phyloP scores from a whole-genome alignment of 2,113 vertebrate species.

The Taurulus bubalis region DNA sequence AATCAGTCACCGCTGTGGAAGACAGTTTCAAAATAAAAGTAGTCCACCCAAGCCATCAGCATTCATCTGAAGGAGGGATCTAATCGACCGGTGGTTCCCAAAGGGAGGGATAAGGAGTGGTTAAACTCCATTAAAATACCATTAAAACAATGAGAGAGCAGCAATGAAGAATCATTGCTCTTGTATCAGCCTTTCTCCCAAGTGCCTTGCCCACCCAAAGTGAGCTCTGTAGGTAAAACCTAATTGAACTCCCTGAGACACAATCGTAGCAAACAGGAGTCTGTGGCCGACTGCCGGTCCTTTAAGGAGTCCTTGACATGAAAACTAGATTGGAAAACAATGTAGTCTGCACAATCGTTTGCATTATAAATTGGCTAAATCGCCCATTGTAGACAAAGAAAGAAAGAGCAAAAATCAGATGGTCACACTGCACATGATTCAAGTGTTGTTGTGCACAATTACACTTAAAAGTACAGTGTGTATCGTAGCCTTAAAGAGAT shows the following conservation, averaged over 20 bases:
- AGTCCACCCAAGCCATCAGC: not conserved
- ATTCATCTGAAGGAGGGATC: slow-evolving; percentile 25
- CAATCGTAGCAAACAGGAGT: not conserved
- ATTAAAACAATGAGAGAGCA: slow-evolving; percentile 51
- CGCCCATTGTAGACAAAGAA: slow-evolving; percentile 16
- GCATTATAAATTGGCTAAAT: slow-evolving; percentile 10
- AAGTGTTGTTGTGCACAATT: slow-evolving; percentile 39
- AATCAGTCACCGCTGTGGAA: not conserved
- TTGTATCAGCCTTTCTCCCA: slow-evolving; percentile 25
- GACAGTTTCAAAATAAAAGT: slow-evolving; percentile 14
- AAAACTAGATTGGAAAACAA: not conserved
- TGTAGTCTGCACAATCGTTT: not conserved
- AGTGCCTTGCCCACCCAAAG: slow-evolving; percentile 17
- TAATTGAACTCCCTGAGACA: slow-evolving; percentile 6
- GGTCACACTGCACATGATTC: slow-evolving; percentile 43
- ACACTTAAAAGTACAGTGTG: slow-evolving; percentile 32
- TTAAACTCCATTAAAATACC: slow-evolving; percentile 33
- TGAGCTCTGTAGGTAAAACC: slow-evolving; percentile 8
- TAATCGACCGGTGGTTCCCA: slow-evolving; percentile 41
- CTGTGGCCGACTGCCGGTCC: not conserved
- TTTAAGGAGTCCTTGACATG: slow-evolving; percentile 1
- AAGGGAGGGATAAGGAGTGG: slow-evolving; percentile 27
- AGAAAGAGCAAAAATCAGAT: slow-evolving; percentile 2
- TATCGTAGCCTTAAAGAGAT: slow-evolving; percentile 17
- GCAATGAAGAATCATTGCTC: slow-evolving; percentile 37